Conservation (phyloP, 1,140 invertebrate species). For the Macrobrachium rosenbergii region DNA sequence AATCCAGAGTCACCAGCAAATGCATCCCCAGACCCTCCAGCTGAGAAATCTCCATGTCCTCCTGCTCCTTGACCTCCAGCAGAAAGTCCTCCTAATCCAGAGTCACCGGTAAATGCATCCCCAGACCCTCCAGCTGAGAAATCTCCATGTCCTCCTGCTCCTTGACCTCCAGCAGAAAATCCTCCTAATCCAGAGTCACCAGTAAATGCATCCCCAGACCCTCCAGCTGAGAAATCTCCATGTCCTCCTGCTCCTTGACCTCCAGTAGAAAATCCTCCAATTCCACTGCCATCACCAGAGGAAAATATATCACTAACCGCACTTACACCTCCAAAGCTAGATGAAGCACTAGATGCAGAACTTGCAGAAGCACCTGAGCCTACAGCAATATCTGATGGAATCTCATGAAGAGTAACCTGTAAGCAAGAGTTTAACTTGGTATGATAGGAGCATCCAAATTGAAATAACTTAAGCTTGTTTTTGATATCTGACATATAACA, state of each 20-base stretch:
- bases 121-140: too few relatives aligned
- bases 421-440: not conserved
- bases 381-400: constrained; percentile 45
- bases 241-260: not conserved
- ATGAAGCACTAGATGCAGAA: constrained; percentile 1
- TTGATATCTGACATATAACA: too few relatives aligned
- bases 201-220: too few relatives aligned
- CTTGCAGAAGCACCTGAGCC: constrained; percentile 45
- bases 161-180: not conserved
- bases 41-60: not conserved
- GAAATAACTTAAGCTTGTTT: too few relatives aligned
- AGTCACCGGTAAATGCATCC: too few relatives aligned
- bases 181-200: not conserved
- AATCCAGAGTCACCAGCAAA: not conserved
- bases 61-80: not conserved
- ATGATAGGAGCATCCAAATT: not conserved
- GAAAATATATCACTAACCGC: too few relatives aligned
- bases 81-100: not conserved
- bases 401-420: constrained; percentile 43
- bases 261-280: not conserved
- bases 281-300: not conserved
- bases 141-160: too few relatives aligned
- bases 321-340: not conserved
- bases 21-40: not conserved
- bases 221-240: too few relatives aligned